Conservation (phyloP, 2,113 vertebrate species). For the Notiomystis cincta region DNA sequence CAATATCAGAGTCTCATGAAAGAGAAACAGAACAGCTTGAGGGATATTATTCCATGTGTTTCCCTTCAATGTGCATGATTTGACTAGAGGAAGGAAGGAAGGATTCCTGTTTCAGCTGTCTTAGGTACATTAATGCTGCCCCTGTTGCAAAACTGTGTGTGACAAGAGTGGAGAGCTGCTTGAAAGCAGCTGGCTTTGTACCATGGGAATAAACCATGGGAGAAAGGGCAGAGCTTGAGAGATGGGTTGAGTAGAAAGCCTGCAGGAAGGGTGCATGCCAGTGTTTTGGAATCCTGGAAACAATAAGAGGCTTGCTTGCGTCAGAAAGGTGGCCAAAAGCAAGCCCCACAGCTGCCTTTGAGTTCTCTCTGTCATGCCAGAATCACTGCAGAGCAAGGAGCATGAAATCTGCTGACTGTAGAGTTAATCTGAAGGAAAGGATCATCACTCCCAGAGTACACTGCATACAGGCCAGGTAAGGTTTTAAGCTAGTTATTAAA, state of each 20-base stretch:
- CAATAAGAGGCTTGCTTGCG: accelerated
- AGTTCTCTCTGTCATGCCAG: background rate
- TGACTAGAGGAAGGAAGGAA: background rate
- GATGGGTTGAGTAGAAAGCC: background rate
- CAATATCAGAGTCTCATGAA: background rate
- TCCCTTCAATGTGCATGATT: background rate
- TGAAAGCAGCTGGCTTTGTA: background rate
- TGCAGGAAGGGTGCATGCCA: background rate
- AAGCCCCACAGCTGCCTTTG: background rate
- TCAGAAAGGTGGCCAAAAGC: background rate
- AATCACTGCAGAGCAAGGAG: background rate
- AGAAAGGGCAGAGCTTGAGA: background rate
- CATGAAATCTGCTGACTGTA: background rate
- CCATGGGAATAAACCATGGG: background rate
- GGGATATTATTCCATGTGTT: background rate
- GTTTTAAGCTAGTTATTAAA: background rate
- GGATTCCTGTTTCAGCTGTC: background rate
- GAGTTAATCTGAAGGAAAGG: background rate
- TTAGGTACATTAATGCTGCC: background rate
- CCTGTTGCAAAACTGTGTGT: background rate
- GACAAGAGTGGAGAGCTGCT: background rate
- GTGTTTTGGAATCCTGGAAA: background rate
- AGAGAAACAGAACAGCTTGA: background rate
- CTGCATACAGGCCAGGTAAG: background rate
- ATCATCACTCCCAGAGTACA: background rate